Conservation (phyloP, 2,113 vertebrate genomes). For the Shinisaurus crocodilurus region DNA sequence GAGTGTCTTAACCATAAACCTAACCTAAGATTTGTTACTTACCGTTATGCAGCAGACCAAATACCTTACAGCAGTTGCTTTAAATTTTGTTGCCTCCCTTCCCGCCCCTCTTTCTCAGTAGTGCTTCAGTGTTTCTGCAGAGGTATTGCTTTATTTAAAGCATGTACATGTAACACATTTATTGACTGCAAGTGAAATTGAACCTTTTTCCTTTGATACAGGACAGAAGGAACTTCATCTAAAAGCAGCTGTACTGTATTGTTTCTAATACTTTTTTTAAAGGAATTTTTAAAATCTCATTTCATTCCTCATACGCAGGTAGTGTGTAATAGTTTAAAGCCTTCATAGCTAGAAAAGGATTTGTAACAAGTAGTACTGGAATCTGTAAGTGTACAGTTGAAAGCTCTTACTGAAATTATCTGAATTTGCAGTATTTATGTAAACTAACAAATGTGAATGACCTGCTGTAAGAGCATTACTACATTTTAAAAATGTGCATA, state of each 20-base stretch:
- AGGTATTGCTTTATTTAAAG: slow-evolving; percentile 22
- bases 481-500: slow-evolving; percentile 59
- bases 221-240: slow-evolving; percentile 13
- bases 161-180: slow-evolving; percentile 37
- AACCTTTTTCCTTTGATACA: slow-evolving; percentile 20
- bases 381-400: slow-evolving; percentile 76
- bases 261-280: slow-evolving; percentile 12
- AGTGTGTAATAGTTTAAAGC: slow-evolving; percentile 30
- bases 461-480: slow-evolving; percentile 39
- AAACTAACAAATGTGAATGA: slow-evolving; percentile 65
- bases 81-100: background rate
- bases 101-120: background rate
- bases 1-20: slow-evolving; percentile 20
- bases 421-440: slow-evolving; percentile 72
- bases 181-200: slow-evolving; percentile 48
- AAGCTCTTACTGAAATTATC: slow-evolving; percentile 66
- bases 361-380: slow-evolving; percentile 45
- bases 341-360: slow-evolving; percentile 58
- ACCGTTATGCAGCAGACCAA: slow-evolving; percentile 44
- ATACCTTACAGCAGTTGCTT: slow-evolving; percentile 42
- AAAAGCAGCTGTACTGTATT: slow-evolving; percentile 6
- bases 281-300: slow-evolving; percentile 50
- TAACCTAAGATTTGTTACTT: slow-evolving; percentile 17
- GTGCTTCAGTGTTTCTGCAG: slow-evolving; percentile 40
- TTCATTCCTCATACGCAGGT: slow-evolving; percentile 36